phyloP scores from a whole-genome alignment of 1,140 invertebrate species.

The Brachystomella parvula region DNA sequence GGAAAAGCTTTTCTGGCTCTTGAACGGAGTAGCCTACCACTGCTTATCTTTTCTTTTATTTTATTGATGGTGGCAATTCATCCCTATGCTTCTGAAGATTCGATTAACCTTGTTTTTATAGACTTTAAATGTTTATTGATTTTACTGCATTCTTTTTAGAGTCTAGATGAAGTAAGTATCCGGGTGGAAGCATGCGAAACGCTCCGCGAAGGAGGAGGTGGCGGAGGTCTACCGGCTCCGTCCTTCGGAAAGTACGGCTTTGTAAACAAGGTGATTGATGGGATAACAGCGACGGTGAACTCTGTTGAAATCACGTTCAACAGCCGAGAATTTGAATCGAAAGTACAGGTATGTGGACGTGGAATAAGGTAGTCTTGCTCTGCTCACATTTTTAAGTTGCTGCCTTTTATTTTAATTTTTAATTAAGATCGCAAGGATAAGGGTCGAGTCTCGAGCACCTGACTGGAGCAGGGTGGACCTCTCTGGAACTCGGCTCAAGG shows the following conservation, averaged over 20 bases:
- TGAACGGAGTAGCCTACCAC: too few species aligned
- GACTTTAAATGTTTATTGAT: too few species aligned
- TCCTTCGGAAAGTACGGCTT: slow-evolving; percentile 71
- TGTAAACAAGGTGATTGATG: slow-evolving; percentile 92
- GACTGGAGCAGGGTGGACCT: slow-evolving; percentile 76
- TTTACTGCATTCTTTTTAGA: slow-evolving; percentile 61
- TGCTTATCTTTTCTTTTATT: too few species aligned
- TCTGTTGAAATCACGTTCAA: slow-evolving; percentile 86
- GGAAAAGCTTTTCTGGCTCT: too few species aligned
- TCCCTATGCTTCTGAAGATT: too few species aligned
- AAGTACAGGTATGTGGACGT: slow-evolving; percentile 66
- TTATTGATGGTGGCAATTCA: too few species aligned
- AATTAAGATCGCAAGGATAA: slow-evolving; percentile 75
- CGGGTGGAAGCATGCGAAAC: slow-evolving; percentile 81
- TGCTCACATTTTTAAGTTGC: background rate
- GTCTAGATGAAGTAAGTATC: slow-evolving; percentile 83
- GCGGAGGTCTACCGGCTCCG: slow-evolving; percentile 49
- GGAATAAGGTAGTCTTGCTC: background rate
- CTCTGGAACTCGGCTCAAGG: slow-evolving; percentile 81
- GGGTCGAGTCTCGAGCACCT: slow-evolving; percentile 85
- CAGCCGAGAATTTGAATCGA: slow-evolving; percentile 87
- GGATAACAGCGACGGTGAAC: slow-evolving; percentile 91
- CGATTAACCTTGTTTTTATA: too few species aligned
- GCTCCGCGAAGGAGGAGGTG: slow-evolving; percentile 57
- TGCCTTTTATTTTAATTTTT: slow-evolving; percentile 18